Base-by-base conservation (phyloP, 1,140 invertebrate species). In the Drosophila sproati region DNA sequence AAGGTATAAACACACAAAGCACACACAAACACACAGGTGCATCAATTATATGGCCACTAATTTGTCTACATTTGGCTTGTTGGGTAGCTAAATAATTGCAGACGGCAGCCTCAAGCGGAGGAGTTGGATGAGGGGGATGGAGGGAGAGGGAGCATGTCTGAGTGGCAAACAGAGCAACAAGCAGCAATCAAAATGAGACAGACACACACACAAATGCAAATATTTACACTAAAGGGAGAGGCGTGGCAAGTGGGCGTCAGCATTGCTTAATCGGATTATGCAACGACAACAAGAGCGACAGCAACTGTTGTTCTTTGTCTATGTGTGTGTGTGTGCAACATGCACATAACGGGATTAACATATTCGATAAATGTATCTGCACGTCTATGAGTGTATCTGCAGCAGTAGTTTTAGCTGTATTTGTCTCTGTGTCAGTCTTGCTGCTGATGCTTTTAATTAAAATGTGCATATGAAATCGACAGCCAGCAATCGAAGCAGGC, bases 221-320 rank as follows among this genome's bases (percentile, higher is more conserved):
- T 82, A 76, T 80, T 89, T 76, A 56, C 85, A 39, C 61, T 5
- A 10, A 20, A 54, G 59, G 4, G 43, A 32, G 31, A 20, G 6
- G 34, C 8, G 31, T 31, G 41, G 10, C 34, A 5, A 5, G 48
- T 32, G 57, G 37, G 48, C 62, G 60, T 55, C 57, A 55, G 73
- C 62, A 67, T 69, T 72, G 67, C 70, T 73, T 88, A 88, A 90
- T 86, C 85, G 86, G 90, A 88, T 89, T 89, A 89, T 90, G 81
- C 86, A 77, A 61, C 67, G 69, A 55, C 51, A 75, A 55, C 79
- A 63, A 61, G 71, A 50, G 51, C 56, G 50, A 66, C 61, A 83
- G 64, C 75, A 62, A 60, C 74, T 43, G 39, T 43, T 43, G 47
- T 64, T 51, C 34, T 35, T 8, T 12, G 28, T 3, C 56, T 32